Percentiles rank a stretch among this genome's conserved stretches.
Evolutionary conservation across 2,113 vertebrate species (phyloP).

Genomic region (Cisticola juncidis): DNA sequence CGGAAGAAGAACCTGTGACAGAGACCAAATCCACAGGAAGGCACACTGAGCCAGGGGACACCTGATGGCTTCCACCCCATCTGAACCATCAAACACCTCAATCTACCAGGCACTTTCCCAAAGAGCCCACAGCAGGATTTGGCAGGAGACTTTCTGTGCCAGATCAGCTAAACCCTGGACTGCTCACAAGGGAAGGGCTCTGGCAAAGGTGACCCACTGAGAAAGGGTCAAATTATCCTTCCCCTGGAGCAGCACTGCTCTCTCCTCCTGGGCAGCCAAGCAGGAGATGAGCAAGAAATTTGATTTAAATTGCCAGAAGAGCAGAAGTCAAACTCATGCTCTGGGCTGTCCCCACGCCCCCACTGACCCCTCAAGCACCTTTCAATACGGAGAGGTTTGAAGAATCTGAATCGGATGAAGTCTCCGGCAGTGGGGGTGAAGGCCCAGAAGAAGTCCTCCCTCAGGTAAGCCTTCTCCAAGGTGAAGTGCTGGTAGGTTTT

Average conservation of each 20-base stretch:
- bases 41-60: background rate
- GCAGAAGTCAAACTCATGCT: background rate
- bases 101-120: background rate
- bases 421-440: conserved; percentile 94
- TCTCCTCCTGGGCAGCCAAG: background rate
- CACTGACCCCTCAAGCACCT: conserved; percentile 64
- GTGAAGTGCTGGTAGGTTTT: conserved; percentile 99
- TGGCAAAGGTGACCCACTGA: background rate
- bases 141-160: background rate
- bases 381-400: conserved; percentile 92
- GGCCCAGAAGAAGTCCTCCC: conserved; percentile 99
- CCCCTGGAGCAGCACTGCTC: background rate
- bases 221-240: background rate
- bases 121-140: background rate
- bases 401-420: conserved; percentile 97
- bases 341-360: background rate
- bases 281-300: background rate
- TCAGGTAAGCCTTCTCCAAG: conserved; percentile 95
- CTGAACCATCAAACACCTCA: background rate
- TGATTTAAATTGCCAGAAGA: background rate
- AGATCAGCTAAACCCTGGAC: background rate
- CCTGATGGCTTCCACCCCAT: background rate
- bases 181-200: background rate
- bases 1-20: conserved; percentile 92
- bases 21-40: background rate